Evolutionary conservation across 2,888 invertebrate genomes (phyloP).

Genomic region (Cryptocephalus primarius): DNA sequence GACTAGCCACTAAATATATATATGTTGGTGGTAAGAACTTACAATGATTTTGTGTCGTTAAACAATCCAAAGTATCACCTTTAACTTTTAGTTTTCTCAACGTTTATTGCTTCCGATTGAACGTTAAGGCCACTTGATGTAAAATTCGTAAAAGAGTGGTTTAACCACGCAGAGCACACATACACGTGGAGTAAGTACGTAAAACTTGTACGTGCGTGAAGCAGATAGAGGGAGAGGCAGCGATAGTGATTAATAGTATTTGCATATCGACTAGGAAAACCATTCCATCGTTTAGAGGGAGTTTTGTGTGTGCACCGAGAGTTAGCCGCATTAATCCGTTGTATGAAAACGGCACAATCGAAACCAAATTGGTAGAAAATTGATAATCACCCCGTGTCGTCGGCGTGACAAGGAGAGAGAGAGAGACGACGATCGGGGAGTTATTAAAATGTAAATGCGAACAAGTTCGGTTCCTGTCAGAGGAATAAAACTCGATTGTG

Average conservation of each 20-base stretch:
- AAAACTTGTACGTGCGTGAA: too few relatives aligned
- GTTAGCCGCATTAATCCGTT: slow-evolving; percentile 27
- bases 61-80: too few relatives aligned
- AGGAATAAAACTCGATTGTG: slow-evolving; percentile 36
- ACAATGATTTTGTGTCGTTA: too few relatives aligned
- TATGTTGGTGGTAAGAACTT: too few relatives aligned
- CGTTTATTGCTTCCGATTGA: too few relatives aligned
- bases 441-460: slow-evolving; percentile 40
- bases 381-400: slow-evolving; percentile 36
- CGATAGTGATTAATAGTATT: slow-evolving; percentile 17
- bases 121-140: too few relatives aligned
- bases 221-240: too few relatives aligned
- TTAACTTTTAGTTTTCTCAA: too few relatives aligned
- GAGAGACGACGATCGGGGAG: slow-evolving; percentile 23
- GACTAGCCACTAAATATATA: too few relatives aligned
- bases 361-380: slow-evolving; percentile 41
- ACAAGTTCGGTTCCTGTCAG: slow-evolving; percentile 36
- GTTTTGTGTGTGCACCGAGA: slow-evolving; percentile 16
- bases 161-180: too few relatives aligned
- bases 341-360: slow-evolving; percentile 36
- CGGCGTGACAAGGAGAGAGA: slow-evolving; percentile 21
- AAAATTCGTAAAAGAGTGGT: too few relatives aligned
- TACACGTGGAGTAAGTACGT: too few relatives aligned
- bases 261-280: slow-evolving; percentile 15
- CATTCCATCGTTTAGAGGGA: slow-evolving; percentile 14